Evolutionary conservation across 2,797 vertebrate species (phyloP), one percentile per base, ranked within the genome.

Genomic region (Valencia hispanica): DNA sequence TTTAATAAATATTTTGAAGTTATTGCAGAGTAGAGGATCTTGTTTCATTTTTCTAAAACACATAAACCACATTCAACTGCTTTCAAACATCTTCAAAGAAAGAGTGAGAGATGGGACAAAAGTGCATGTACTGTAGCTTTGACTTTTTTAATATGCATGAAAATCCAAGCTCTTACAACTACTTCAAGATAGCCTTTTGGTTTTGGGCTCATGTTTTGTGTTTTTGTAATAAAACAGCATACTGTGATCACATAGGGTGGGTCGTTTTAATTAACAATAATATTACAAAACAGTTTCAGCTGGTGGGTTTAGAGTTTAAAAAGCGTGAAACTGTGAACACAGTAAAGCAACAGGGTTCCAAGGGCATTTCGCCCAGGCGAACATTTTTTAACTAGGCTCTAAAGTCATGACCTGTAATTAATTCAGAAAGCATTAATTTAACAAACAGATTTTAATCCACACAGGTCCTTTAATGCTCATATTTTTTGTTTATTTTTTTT

Each of bases 311-410:
- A 43, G 39, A 41, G 63, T 66, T 41, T n/a, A 66, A 66, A n/a
- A 66, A 43, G 63, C 12, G 14, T 41, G 39, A n/a, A 41, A n/a
- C 63, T 66, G 63, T 66, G 36, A n/a, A 43, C 63, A 66, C 63
- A 66, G 39, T n/a, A 66, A 66, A 15, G 36, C 39, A 27, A 17
- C 65, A 68, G 41, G 65, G 65, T 27, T 45, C 65, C 65, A 68
- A 68, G 39, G 65, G 45, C 65, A 68, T 45, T 45, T 39, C 43
- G 65, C 41, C 14, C 65, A 45, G 41, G 41, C 7, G 1, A 30
- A 27, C 14, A 43, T 45, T 68, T 68, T 68, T 43, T 43, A 68
- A 45, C 65, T n/a, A 68, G 4, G 41, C 41, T 68, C 5, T 45
- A 0, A 68, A 17, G 7, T 68, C 14, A 0, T 43, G 65, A 68